Percentiles rank a stretch among this genome's conserved stretches.
Conservation (phyloP, 2,888 invertebrate genomes). For the Macrosiphum euphorbiae region DNA sequence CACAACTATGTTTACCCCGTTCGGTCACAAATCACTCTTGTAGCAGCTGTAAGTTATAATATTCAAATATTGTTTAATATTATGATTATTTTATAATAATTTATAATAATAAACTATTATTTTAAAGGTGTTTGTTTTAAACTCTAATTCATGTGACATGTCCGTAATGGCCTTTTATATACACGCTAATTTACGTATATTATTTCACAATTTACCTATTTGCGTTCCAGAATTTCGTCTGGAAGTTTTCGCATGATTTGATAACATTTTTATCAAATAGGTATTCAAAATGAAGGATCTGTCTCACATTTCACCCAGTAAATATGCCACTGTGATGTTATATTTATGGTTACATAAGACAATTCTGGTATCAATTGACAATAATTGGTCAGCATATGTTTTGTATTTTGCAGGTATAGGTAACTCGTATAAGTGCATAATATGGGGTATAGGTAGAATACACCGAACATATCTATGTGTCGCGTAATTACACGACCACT, state of each 20-base stretch:
- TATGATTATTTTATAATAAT: not conserved
- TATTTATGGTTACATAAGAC: not conserved
- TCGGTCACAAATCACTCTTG: not conserved
- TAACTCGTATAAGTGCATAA: not conserved
- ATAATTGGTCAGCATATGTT: not conserved
- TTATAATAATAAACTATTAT: not conserved
- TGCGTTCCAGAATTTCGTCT: not conserved
- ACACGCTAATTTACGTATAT: not conserved
- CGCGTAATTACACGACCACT: not conserved
- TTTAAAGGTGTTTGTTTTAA: not conserved
- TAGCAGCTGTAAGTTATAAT: not conserved
- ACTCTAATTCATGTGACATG: not conserved
- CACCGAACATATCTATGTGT: not conserved
- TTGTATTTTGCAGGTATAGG: not conserved
- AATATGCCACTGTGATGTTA: not conserved
- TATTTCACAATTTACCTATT: not conserved
- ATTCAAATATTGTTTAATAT: not conserved
- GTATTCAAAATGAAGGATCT: not conserved
- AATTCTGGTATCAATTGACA: not conserved
- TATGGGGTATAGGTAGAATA: not conserved
- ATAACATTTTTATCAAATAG: not conserved
- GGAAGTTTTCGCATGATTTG: not conserved
- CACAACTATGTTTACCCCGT: not conserved
- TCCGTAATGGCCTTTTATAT: not conserved
- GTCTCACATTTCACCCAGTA: not conserved